phyloP scores from a whole-genome alignment of 2,888 invertebrate genomes.

The Sialis fuliginosa region DNA sequence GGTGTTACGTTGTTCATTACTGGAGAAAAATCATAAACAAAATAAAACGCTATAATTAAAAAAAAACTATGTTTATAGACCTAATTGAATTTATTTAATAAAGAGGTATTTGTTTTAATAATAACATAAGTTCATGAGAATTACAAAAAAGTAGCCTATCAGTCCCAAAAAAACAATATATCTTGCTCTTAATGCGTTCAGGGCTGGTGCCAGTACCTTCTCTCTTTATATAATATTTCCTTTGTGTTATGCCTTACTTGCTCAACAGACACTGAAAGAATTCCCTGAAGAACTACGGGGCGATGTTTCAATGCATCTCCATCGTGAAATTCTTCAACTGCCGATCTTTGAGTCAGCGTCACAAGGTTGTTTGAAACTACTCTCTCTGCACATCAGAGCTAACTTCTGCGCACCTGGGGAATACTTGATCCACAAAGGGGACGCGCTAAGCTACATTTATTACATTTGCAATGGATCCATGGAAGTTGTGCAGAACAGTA shows the following conservation, averaged over 20 bases:
- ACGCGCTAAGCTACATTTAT: conserved; percentile 84
- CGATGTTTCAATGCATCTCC: conserved; percentile 89
- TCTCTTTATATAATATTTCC: conserved; percentile 1
- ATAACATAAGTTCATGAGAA: neutral
- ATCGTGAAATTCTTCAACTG: conserved; percentile 81
- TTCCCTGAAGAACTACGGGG: conserved; percentile 92
- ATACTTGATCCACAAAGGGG: conserved; percentile 85
- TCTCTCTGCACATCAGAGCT: conserved; percentile 81
- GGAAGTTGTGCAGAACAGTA: conserved; percentile 91
- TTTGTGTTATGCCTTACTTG: conserved; percentile 4
- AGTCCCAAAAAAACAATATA: too few relatives aligned
- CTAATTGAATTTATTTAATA: too few relatives aligned
- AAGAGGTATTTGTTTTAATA: too few relatives aligned
- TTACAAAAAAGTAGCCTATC: too few relatives aligned
- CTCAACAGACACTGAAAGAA: conserved; percentile 71
- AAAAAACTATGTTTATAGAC: too few relatives aligned
- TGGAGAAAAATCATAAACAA: too few relatives aligned
- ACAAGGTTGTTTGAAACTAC: conserved; percentile 82
- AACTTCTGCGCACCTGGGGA: conserved; percentile 96
- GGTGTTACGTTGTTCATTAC: too few relatives aligned
- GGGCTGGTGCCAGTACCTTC: too few relatives aligned
- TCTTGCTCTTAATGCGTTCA: too few relatives aligned
- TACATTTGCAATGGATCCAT: conserved; percentile 93
- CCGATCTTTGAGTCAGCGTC: conserved; percentile 91
- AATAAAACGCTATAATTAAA: too few relatives aligned